Evolutionary conservation across 1,140 invertebrate genomes (phyloP), one percentile per base, ranked within the genome.

Genomic region (Globodera rostochiensis): DNA sequence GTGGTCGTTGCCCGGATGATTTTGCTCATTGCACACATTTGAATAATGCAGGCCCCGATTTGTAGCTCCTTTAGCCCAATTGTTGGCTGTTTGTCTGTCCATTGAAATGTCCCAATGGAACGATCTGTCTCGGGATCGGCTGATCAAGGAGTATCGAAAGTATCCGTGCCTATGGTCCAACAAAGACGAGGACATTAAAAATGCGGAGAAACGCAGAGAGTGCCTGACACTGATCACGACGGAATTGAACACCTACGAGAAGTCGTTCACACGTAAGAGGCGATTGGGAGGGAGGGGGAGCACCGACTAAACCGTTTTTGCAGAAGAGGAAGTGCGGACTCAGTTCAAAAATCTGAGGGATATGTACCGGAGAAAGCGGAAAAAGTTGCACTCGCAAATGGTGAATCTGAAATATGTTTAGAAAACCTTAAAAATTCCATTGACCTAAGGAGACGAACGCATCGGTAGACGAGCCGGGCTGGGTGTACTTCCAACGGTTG

Each of bases 311-410:
- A 60, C n/a, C 45, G 19, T 25, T 49, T 70, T 75, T 83, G 21
- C 46, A 83, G 82, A 83, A 13, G 74, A 80, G 4, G 82, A 83
- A 36, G 74, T 83, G 25, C 82, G 82, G 13, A 83, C 78, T n/a
- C 82, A 83, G 71, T 83, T 83, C 73, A 83, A 83, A 77, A 83
- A 83, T 8, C 71, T 83, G 11, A 75, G 77, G 21, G 82, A 83
- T 45, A 83, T 83, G 82, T 83, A 80, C 57, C 78, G 77, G 4
- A 46, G 82, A 36, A 83, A 83, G 25, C 67, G 76, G 19, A 82
- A 80, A 36, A 66, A 47, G n/a, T 36, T 80, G 21, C 25, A 73
- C 6, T 46, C 25, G 45, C 77, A 71, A 46, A 8, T 49, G 71
- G 46, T 49, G 5, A 11, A 49, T 73, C 11, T 71, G 69, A 11